phyloP scores from a whole-genome alignment of 2,888 invertebrate species.

The Sabatieria punctata region DNA sequence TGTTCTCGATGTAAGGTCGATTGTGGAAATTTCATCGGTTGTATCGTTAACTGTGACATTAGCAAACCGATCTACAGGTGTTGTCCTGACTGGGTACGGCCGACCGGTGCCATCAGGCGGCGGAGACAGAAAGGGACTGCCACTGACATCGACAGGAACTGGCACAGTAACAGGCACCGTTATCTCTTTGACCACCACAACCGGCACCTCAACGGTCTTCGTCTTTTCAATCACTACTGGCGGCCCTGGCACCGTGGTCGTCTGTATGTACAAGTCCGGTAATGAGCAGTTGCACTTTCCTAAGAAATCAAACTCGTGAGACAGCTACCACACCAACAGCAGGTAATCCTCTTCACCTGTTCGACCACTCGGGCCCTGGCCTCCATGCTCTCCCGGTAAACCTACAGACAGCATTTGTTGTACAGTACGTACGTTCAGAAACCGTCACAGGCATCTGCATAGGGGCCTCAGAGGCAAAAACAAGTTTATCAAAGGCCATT shows the following conservation, averaged over 20 bases:
- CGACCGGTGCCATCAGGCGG: neutral
- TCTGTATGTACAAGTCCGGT: neutral
- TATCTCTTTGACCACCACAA: neutral
- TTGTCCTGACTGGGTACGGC: neutral
- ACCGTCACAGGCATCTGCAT: too few relatives aligned
- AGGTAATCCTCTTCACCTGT: neutral
- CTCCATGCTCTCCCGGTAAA: neutral
- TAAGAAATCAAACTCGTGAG: neutral
- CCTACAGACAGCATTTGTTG: too few relatives aligned
- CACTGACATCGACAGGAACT: too few relatives aligned
- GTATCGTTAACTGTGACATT: too few relatives aligned
- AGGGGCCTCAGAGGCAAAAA: too few relatives aligned
- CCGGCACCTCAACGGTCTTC: too few relatives aligned
- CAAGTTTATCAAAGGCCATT: too few relatives aligned
- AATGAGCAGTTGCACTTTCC: slow-evolving; percentile 1
- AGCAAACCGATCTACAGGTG: neutral
- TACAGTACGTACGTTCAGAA: too few relatives aligned
- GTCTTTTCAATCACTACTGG: neutral
- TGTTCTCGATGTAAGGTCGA: neutral
- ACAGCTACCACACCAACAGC: neutral
- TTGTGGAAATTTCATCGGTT: too few relatives aligned
- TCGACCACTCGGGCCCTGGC: neutral
- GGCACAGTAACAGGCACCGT: neutral
- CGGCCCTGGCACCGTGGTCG: neutral
- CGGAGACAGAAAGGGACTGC: too few relatives aligned